A percentile compares a stretch with the other conserved stretches of the same genome.
phyloP scores from a whole-genome alignment of 2,888 invertebrate species.

The Drosophila neoperkinsi region DNA sequence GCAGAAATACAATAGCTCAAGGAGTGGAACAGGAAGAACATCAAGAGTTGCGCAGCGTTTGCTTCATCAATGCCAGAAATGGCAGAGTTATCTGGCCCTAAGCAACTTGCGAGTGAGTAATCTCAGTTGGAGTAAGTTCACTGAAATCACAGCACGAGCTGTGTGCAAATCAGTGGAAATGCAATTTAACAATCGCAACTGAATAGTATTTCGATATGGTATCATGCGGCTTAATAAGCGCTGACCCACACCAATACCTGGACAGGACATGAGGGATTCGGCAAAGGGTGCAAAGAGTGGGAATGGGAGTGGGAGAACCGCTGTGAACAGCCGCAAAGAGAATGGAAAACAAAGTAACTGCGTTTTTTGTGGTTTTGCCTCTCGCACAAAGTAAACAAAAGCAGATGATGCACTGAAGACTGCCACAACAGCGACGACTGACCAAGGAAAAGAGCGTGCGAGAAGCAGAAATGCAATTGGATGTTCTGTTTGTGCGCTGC shows the following conservation, averaged over 20 bases:
- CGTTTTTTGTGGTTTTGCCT: slow-evolving; percentile 51
- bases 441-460: neutral
- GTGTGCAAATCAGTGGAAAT: slow-evolving; percentile 46
- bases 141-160: slow-evolving; percentile 50
- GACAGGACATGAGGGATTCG: neutral
- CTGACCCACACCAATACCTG: slow-evolving; percentile 50
- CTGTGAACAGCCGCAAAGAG: slow-evolving; percentile 54
- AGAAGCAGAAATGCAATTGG: slow-evolving; percentile 32
- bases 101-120: slow-evolving; percentile 45
- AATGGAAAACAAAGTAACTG: slow-evolving; percentile 58
- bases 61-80: slow-evolving; percentile 66
- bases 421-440: neutral
- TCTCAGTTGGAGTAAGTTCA: slow-evolving; percentile 33
- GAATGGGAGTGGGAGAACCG: neutral
- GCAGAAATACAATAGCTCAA: slow-evolving; percentile 9
- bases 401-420: slow-evolving; percentile 60
- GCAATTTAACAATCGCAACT: slow-evolving; percentile 57
- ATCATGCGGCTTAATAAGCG: slow-evolving; percentile 50
- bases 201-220: slow-evolving; percentile 53
- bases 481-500: slow-evolving; percentile 56
- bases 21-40: slow-evolving; percentile 39
- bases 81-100: slow-evolving; percentile 27
- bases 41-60: slow-evolving; percentile 49
- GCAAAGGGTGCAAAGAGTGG: neutral
- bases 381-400: slow-evolving; percentile 60